Evolutionary conservation across 2,888 invertebrate genomes (phyloP), one percentile per base, ranked within the genome.

Genomic region (Macrosiphum euphorbiae): DNA sequence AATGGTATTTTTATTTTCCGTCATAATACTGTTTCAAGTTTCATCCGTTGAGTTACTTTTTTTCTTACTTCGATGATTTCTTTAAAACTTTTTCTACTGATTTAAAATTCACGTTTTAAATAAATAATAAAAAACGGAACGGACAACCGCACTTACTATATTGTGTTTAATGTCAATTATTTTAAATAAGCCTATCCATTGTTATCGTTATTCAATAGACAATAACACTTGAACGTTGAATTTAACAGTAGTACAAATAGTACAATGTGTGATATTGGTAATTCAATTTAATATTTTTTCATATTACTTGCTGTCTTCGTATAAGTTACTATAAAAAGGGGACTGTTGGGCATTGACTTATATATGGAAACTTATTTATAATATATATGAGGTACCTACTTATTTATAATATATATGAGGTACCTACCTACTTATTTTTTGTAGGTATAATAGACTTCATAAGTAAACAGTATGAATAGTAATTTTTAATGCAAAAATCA

Each of bases 21-120:
- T 52, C 52, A 84, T 90, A 84, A 78, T 90, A 84, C 52, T 26
- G 41, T 90, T 90, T 90, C 50, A 26, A 41, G 52, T 90, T 90
- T 84, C 55, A 13, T 61, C 58, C 44, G 11, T 61, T 58, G 16
- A 58, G 13, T 58, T 41, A 55, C 5, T 84, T 52, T 67, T 67
- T 90, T 78, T 13, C 2, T 78, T 16, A 35, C 50, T 84, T 90
- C 52, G 11, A 35, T 84, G 44, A 41, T 84, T 24, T 35, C 26
- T 90, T 52, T 41, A 67, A 35, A 90, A 90, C 90, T 90, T n/a
- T 41, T n/a, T 35, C 52, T 20, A 20, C n/a, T 1, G 41, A 78
- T 84, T 35, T 84, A 16, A 41, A 90, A 41, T 90, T 61, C n/a
- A 8, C n/a, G 3, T 89, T 90, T 84, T 90, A 52, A 52, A 90